A percentile compares a stretch with the other conserved stretches of the same genome.
These are phyloP conservation scores for Aplochiton taeniatus DNA, from an alignment of 2,797 vertebrate species.

Conservation along the genomic window DNA sequence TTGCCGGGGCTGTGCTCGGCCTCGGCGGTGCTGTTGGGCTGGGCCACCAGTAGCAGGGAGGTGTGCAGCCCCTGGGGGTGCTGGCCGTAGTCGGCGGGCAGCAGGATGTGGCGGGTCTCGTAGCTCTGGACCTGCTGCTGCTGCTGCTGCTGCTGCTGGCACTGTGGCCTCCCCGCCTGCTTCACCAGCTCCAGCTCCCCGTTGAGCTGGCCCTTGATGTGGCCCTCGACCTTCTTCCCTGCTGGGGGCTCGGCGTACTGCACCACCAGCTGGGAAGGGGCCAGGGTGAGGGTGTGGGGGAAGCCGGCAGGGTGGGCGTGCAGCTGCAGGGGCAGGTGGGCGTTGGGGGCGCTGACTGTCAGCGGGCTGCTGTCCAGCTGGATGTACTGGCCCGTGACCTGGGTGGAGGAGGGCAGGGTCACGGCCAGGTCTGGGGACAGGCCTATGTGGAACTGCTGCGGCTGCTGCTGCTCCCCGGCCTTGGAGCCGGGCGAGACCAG, in stretches of 20 bases:
- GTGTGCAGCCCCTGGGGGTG: constrained; percentile 86
- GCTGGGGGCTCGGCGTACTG: constrained; percentile 88
- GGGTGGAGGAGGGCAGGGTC: constrained; percentile 74
- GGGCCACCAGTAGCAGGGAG: constrained; percentile 91
- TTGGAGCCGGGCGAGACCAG: constrained; percentile 86
- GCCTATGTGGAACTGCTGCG: constrained; percentile 73
- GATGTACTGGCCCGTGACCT: constrained; percentile 86
- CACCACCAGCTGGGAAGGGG: constrained; percentile 91
- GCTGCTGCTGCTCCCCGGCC: constrained; percentile 81
- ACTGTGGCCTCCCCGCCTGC: constrained; percentile 37
- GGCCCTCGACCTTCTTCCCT: constrained; percentile 84
- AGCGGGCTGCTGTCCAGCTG: constrained; percentile 89
- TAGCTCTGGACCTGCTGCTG: constrained; percentile 82
- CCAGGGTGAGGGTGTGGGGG: constrained; percentile 90
- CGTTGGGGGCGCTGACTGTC: constrained; percentile 82
- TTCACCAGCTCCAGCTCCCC: constrained; percentile 85
- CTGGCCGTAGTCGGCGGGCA: constrained; percentile 85
- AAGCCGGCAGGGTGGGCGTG: constrained; percentile 89
- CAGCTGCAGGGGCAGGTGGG: constrained; percentile 87
- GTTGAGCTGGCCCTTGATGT: constrained; percentile 85
- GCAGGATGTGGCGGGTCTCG: constrained; percentile 89
- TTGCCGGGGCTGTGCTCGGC: constrained; percentile 81
- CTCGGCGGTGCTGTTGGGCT: constrained; percentile 76
- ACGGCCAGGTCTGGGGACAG: constrained; percentile 76
- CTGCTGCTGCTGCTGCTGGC: constrained; percentile 57